phyloP scores from a whole-genome alignment of 2,113 vertebrate genomes.

The Gallinago undulata region DNA sequence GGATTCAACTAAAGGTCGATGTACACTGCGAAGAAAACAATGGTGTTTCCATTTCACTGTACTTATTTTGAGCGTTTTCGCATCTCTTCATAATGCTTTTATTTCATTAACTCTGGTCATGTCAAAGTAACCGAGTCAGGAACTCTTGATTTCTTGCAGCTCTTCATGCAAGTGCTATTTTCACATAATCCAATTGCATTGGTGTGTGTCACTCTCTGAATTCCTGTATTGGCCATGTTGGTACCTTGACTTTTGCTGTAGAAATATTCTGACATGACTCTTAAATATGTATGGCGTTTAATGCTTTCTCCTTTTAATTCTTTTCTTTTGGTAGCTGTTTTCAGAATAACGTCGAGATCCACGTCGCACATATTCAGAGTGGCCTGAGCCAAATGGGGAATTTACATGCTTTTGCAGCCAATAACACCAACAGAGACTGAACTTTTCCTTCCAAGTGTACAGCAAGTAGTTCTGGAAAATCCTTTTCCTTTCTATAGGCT shows the following conservation, averaged over 20 bases:
- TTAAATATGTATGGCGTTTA: background rate
- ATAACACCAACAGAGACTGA: slow-evolving; percentile 97
- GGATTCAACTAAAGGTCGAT: background rate
- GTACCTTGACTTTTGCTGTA: background rate
- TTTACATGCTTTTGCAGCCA: slow-evolving; percentile 94
- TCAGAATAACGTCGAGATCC: slow-evolving; percentile 99
- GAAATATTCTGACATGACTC: background rate
- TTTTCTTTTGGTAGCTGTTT: slow-evolving; percentile 83
- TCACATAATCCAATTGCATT: background rate
- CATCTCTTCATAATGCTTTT: background rate
- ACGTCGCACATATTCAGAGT: slow-evolving; percentile 98
- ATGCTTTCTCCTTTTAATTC: background rate
- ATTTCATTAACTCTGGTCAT: background rate
- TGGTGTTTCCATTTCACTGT: background rate
- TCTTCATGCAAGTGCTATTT: background rate
- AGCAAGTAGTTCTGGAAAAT: slow-evolving; percentile 60
- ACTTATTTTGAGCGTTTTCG: background rate
- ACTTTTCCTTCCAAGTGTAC: slow-evolving; percentile 1
- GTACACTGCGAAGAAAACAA: background rate
- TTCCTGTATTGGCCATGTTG: background rate
- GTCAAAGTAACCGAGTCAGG: background rate
- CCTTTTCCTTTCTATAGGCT: slow-evolving; percentile 56
- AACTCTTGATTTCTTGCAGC: background rate
- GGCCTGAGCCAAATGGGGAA: slow-evolving; percentile 99
- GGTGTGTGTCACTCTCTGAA: background rate